Evolutionary conservation across 2,888 invertebrate genomes (phyloP), one percentile per base, ranked within the genome.

Genomic region (Epinotia ramella): DNA sequence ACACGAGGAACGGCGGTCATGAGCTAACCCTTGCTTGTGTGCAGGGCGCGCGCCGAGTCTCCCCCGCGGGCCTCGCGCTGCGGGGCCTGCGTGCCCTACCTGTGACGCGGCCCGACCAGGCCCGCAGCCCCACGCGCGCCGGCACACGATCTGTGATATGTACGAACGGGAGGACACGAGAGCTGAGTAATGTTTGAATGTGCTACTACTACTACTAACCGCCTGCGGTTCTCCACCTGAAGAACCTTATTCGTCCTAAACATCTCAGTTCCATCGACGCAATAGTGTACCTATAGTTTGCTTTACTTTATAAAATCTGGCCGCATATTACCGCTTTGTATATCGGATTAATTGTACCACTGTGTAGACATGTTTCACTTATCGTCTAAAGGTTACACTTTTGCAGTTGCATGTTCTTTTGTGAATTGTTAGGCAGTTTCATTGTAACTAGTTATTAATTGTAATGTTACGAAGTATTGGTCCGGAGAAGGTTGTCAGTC

Each of bases 1-100:
- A 44, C 85, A 87, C 76, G 92, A 91, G 86, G 90, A 94, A 89
- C 86, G 94, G 78, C 90, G 94, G 85, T 95, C 95, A 88, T 96
- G 95, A 96, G 95, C 83, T 89, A 91, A 90, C 81, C 79, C 85
- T 87, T 93, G 92, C 90, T 91, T 92, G 89, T 93, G 93, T 93
- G 86, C 93, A 93, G 93, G 93, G 92, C 91, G 87, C 89, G 90
- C 84, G 93, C 91, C 77, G 92, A 87, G 79, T 91, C 92, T 84
- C 92, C 93, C 82, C 90, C 91, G 89, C 91, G 89, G 77, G 69
- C 69, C 69, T 86, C 90, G 87, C 92, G 93, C 82, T 93, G 92
- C 87, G 89, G 86, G 79, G 92, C 89, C 85, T 93, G 93, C 89
- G 84, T 93, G 92, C 93, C 92, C 88, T 92, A 92, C 90, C 91